phyloP scores from a whole-genome alignment of 2,888 invertebrate genomes.

The Drosophila percnosoma region DNA sequence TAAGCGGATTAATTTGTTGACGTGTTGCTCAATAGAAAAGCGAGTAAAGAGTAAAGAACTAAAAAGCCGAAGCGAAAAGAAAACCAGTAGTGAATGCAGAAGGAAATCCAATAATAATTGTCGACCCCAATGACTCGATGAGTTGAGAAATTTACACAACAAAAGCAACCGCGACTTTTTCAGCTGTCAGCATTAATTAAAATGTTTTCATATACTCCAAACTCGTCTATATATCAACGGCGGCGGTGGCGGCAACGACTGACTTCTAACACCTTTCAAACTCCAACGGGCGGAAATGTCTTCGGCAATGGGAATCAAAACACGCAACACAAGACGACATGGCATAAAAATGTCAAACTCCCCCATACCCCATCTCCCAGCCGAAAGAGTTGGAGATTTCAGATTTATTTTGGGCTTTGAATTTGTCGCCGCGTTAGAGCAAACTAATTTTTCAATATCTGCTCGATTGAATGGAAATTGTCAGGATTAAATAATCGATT shows the following conservation, averaged over 20 bases:
- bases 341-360: constrained; percentile 71
- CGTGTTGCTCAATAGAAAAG: constrained; percentile 65
- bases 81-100: constrained; percentile 62
- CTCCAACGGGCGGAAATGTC: constrained; percentile 66
- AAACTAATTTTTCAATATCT: constrained; percentile 43
- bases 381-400: constrained; percentile 45
- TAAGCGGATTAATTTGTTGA: constrained; percentile 78
- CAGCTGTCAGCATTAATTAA: constrained; percentile 79
- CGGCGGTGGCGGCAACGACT: constrained; percentile 38
- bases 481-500: constrained; percentile 19
- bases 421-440: constrained; percentile 46
- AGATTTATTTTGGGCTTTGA: constrained; percentile 63
- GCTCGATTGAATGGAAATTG: constrained; percentile 18
- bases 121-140: constrained; percentile 48
- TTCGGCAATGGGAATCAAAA: constrained; percentile 63
- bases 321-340: constrained; percentile 58
- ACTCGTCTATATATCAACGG: constrained; percentile 58
- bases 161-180: constrained; percentile 70
- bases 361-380: neutral
- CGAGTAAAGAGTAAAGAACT: constrained; percentile 13
- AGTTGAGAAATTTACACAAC: constrained; percentile 14
- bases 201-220: constrained; percentile 62
- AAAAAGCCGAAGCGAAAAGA: constrained; percentile 26
- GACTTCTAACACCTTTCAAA: constrained; percentile 66
- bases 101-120: constrained; percentile 74